Evolutionary conservation across 92 coral and sea anemone genomes (phyloP), one percentile per base, ranked within the genome.

Genomic region (Parazoanthus swiftii): DNA sequence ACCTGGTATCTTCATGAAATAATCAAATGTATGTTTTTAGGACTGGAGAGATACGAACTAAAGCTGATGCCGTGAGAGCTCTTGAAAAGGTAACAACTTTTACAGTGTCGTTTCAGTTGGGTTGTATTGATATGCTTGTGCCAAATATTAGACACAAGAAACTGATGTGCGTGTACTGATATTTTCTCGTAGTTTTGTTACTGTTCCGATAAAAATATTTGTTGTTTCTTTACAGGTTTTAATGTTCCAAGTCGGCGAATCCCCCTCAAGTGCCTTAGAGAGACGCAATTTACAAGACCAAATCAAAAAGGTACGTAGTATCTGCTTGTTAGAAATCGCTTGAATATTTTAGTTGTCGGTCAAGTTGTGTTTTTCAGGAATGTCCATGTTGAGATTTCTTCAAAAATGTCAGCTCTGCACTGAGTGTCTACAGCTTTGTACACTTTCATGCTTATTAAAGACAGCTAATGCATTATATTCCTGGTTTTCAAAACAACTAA

Each of bases 291-390:
- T 84, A 48, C 66, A 84, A 84, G 87, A 84, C 33, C 79, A 84
- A 71, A 71, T 84, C 26, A 84, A 70, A 84, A 84, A 84, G 79
- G 87, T 44, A 68, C 71, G 87, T 71, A 44, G 16, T 35, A 42
- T 39, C 58, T 42, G 54, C 13, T 39, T 23, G 21, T 44, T 77
- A 44, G 51, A 77, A n/a, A 21, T 18, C 51, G 1, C n/a, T 29
- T 29, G 2, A 4, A 15, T 2, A 29, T 5, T 58, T 63, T 4
- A 63, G 26, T 63, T 0, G 26, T 21, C 8, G 25, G 70, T 63
- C 26, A 63, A 63, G 70, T 63, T 63, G 7, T 63, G 6, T 18
- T 0, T 63, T 63, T 54, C 4, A 21, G 68, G 21, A 63, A 23
- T 63, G 70, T 20, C 70, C 70, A 3, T 63, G 70, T 21, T 20